Conservation (phyloP, 1,140 invertebrate species). For the Sitobion miscanthi region DNA sequence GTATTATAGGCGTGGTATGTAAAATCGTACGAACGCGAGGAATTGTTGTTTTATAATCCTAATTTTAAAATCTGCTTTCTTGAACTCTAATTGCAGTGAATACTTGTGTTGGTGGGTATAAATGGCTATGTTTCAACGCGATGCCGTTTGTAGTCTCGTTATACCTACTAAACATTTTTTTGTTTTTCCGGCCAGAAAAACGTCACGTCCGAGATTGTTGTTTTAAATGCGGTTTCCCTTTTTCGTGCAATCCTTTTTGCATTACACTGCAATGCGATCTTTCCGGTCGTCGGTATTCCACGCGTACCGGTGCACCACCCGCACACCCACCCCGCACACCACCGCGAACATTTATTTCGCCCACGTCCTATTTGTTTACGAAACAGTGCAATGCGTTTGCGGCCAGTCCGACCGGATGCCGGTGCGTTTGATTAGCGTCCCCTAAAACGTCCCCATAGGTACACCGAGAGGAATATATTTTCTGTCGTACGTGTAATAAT, state of each 20-base stretch:
- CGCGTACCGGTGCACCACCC: too few relatives aligned
- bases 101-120: not conserved
- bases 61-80: not conserved
- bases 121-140: not conserved
- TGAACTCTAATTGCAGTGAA: not conserved
- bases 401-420: not conserved
- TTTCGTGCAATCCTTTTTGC: slow-evolving; percentile 6
- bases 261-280: slow-evolving; percentile 31
- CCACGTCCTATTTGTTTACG: slow-evolving; percentile 33
- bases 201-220: not conserved
- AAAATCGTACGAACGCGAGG: not conserved
- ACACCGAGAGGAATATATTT: not conserved
- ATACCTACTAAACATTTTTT: not conserved
- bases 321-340: not conserved
- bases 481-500: not conserved
- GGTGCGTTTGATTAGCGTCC: not conserved
- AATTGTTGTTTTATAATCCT: not conserved
- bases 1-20: not conserved
- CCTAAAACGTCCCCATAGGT: not conserved
- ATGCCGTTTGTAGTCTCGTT: not conserved
- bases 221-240: slow-evolving; percentile 9
- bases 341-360: slow-evolving; percentile 25
- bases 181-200: not conserved
- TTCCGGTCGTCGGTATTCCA: not conserved
- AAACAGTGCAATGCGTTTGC: slow-evolving; percentile 21